A percentile compares a stretch with the other conserved stretches of the same genome.
These are phyloP conservation scores for Spilogale gracilis DNA, from an alignment of 2,113 vertebrate species.

Conservation along the genomic window DNA sequence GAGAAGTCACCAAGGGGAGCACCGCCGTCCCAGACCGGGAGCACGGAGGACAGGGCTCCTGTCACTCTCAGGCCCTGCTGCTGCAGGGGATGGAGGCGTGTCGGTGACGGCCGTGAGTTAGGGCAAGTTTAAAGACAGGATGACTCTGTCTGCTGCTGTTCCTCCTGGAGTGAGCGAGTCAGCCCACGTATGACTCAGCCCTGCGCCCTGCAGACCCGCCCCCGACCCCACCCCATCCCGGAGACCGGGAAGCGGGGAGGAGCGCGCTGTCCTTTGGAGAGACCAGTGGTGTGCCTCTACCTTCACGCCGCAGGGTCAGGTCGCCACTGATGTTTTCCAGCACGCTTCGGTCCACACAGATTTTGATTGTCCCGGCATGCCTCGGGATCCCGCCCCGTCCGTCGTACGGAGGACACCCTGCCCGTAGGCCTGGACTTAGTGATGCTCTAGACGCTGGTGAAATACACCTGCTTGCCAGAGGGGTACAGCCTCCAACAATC, in stretches of 20 bases:
- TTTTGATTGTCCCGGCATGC: accelerated
- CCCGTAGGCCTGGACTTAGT: background rate
- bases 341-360: background rate
- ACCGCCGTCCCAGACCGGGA: accelerated
- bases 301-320: accelerated
- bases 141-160: background rate
- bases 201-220: background rate
- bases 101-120: accelerated
- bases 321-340: too few relatives aligned
- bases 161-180: too few relatives aligned
- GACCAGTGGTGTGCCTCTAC: accelerated
- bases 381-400: too few relatives aligned
- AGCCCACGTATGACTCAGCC: background rate
- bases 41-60: too few relatives aligned
- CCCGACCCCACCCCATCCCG: accelerated
- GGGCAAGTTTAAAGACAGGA: accelerated
- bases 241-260: background rate
- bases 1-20: background rate
- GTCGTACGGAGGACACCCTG: accelerated
- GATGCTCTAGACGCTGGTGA: background rate
- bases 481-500: too few relatives aligned
- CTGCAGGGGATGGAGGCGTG: too few relatives aligned
- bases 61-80: accelerated
- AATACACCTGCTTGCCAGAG: background rate
- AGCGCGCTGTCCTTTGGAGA: accelerated